A percentile compares a stretch with the other conserved stretches of the same genome.
phyloP scores from a whole-genome alignment of 2,888 invertebrate species.

The Dexiosoma caninum region DNA sequence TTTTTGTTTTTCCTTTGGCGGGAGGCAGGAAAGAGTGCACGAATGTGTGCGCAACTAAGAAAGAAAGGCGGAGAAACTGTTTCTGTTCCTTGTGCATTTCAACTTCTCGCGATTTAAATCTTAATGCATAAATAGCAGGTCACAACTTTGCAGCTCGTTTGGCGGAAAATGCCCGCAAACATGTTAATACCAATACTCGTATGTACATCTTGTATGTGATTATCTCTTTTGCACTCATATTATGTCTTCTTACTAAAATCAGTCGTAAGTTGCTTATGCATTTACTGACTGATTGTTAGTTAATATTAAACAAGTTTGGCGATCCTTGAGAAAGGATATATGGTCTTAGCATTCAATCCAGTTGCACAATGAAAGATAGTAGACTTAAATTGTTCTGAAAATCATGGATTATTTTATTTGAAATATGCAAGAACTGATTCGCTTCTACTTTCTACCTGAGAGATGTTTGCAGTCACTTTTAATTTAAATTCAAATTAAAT shows the following conservation, averaged over 20 bases:
- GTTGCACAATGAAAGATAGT: not conserved
- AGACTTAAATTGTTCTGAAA: no score
- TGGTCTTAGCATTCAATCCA: not conserved
- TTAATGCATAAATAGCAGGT: slow-evolving; percentile 66
- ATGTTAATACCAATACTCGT: slow-evolving; percentile 53
- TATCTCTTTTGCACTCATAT: slow-evolving; percentile 61
- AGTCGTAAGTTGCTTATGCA: no score
- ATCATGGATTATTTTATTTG: no score
- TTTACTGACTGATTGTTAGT: not conserved
- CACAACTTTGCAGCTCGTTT: slow-evolving; percentile 68
- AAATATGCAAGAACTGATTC: no score
- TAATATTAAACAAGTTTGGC: not conserved
- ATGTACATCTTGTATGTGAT: slow-evolving; percentile 53
- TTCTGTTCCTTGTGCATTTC: slow-evolving; percentile 5
- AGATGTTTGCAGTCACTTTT: no score
- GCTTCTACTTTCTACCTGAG: no score
- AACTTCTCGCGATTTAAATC: slow-evolving; percentile 61
- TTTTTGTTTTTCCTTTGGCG: not conserved
- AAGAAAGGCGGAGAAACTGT: slow-evolving; percentile 62
- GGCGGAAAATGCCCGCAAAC: slow-evolving; percentile 64
- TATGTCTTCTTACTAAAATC: not conserved
- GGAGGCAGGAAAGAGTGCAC: slow-evolving; percentile 22
- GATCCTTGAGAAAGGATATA: slow-evolving; percentile 15
- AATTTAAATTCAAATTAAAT: no score
- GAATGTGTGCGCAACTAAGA: slow-evolving; percentile 12